Base-by-base conservation (phyloP, 2,113 vertebrate genomes). In the Lophotis ruficrista region DNA sequence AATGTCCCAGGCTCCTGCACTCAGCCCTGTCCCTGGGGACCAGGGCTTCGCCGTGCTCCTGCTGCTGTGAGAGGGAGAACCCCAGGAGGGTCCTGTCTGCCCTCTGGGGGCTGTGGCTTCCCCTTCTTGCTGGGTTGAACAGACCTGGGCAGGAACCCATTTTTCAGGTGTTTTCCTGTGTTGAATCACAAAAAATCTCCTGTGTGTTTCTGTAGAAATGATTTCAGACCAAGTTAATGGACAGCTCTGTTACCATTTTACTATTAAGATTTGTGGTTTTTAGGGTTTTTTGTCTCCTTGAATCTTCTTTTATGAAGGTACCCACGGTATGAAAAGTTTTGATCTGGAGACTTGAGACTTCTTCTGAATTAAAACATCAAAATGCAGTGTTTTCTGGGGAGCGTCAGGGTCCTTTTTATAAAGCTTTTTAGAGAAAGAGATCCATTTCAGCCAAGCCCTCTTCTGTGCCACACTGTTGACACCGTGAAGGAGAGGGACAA, bases 391-490 rank as follows among this genome's bases (percentile, higher is more conserved):
- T 66, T 62, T 62, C 4, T 16, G 37, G 62, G 45, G 13, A 64
- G 22, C 0, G 0, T 33, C 24, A 24, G 16, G 13, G 7, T 69
- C 2, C 4, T 38, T 77, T 35, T 51, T 13, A 18, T 10, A 76
- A 79, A 78, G 13, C 9, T 14, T 50, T 60, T 83, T 48, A 50
- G 28, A 43, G 37, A 21, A n/a, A 45, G 51, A 37, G 16, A 25
- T 65, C 16, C 3, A 0, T 85, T 79, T 69, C 38, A 57, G 27
- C 30, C 19, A 19, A 0, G 45, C 45, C 54, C 14, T 87, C 9
- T 43, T 61, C 27, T 1, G 0, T 71, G 25, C 28, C 5, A 1
- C 1, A 2, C 25, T 27, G 15, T 13, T 71, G 3, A 51, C 37
- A n/a, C 28, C 8, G 24, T 23, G 47, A 35, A 66, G 47, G 54